A percentile compares a stretch with the other conserved stretches of the same genome.
phyloP scores from a whole-genome alignment of 2,797 vertebrate species.

The Triplophysa bombifrons region DNA sequence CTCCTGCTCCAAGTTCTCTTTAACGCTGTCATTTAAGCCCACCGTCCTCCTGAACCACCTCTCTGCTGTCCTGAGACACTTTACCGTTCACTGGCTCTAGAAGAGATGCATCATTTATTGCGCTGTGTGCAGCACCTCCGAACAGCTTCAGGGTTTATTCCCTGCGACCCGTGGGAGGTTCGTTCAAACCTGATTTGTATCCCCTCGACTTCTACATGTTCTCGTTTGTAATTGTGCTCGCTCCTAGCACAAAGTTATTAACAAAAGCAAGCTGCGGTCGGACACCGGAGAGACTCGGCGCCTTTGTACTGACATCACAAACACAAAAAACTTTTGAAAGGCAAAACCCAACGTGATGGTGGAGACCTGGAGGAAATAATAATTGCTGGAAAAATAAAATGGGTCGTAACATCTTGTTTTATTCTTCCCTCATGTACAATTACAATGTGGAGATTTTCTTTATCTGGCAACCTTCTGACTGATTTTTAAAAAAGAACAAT shows the following conservation, averaged over 20 bases:
- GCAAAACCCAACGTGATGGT: constrained; percentile 59
- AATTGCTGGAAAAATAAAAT: constrained; percentile 59
- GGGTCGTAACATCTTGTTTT: background rate
- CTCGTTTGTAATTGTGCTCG: constrained; percentile 73
- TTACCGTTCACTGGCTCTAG: constrained; percentile 8
- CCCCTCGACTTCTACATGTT: constrained; percentile 76
- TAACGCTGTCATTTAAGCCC: constrained; percentile 15
- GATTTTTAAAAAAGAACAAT: background rate
- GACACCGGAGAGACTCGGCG: constrained; percentile 56
- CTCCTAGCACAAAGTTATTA: constrained; percentile 69
- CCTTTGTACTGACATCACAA: constrained; percentile 70
- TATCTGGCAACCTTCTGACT: background rate
- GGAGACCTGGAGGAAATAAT: constrained; percentile 63
- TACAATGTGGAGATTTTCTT: background rate
- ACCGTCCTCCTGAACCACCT: constrained; percentile 8
- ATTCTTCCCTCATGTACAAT: background rate
- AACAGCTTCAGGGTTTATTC: constrained; percentile 20
- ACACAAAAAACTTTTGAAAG: constrained; percentile 66
- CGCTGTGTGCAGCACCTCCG: background rate
- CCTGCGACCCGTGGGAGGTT: constrained; percentile 37
- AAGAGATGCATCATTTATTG: constrained; percentile 26
- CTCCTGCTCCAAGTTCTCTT: constrained; percentile 35
- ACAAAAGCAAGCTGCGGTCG: constrained; percentile 62
- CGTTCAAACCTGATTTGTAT: constrained; percentile 68
- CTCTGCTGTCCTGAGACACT: constrained; percentile 6